Evolutionary conservation across 2,888 invertebrate genomes (phyloP), one percentile per base, ranked within the genome.

Genomic region (Argyra leucocephala): DNA sequence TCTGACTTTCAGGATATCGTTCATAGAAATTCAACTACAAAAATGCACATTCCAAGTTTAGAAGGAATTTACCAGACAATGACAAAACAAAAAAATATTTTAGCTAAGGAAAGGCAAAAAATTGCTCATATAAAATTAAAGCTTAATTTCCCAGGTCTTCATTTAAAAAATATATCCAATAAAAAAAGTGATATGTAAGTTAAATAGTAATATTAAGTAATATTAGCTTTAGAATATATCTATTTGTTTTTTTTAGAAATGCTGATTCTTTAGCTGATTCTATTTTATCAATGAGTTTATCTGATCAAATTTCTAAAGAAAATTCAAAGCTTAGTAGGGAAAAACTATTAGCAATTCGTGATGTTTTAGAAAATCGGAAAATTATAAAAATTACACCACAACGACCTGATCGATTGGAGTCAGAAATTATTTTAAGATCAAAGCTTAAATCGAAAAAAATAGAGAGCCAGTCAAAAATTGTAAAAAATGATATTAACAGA

Each of bases 11-110:
- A 84, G 72, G 81, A 83, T 69, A 77, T 84, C 60, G 80, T 77
- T 65, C 82, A 76, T 65, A 81, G 80, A 72, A 80, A 75, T 63
- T 73, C 76, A 1, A 75, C 73, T 64, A 72, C 73, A 1, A 74
- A 75, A 66, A 76, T 78, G 74, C 74, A 76, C 67, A 74, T 77
- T 64, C 91, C 91, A 0, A 86, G 86, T 36, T 79, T 90, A 71
- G 91, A 92, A 73, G 85, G 86, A 36, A 85, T 92, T 10, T 93
- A 91, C 78, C 89, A 91, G 73, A 88, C 89, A 0, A 81, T 93
- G 73, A 86, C 89, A 31, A 86, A 85, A 67, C 88, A 92, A 69
- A 87, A 86, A 70, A 88, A 88, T 88, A 67, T 80, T 87, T 24
- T 80, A 80, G 67, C 83, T 82, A 65, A 88, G 86, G 74, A 84